Percentiles rank a stretch among this genome's conserved stretches.
Conservation (phyloP, 53 echinoderm and acorn worm species). For the Luidia sarsii region DNA sequence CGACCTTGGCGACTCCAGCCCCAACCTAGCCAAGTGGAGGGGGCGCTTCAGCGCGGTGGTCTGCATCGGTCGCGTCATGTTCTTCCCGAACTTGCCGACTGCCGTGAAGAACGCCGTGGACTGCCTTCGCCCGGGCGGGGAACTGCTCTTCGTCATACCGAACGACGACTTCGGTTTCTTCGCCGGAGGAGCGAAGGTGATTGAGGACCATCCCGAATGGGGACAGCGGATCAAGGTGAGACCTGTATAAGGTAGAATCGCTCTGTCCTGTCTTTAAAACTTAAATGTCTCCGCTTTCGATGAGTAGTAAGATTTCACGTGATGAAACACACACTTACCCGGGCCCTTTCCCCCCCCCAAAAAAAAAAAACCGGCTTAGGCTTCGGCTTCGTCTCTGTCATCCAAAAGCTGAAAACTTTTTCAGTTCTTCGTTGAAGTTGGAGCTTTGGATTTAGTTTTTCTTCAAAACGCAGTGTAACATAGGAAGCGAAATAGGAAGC, state of each 20-base stretch:
- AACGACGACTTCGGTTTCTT: slow-evolving; percentile 34
- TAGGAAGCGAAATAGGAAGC: too few relatives aligned
- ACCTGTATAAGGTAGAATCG: too few relatives aligned
- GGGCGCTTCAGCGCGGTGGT: slow-evolving; percentile 16
- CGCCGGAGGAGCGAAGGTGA: not conserved
- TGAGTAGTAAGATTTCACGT: slow-evolving; percentile 12
- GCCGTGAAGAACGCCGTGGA: slow-evolving; percentile 10
- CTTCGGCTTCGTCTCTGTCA: too few relatives aligned
- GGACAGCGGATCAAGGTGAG: slow-evolving; percentile 12
- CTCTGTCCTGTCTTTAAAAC: too few relatives aligned
- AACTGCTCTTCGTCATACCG: slow-evolving; percentile 10
- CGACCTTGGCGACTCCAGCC: slow-evolving; percentile 7
- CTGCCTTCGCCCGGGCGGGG: slow-evolving; percentile 11
- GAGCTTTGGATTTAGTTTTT: too few relatives aligned
- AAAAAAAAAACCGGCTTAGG: too few relatives aligned
- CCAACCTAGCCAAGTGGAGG: slow-evolving; percentile 11
- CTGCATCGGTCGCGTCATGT: slow-evolving; percentile 4
- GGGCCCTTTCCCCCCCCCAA: too few relatives aligned
- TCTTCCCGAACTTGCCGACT: slow-evolving; percentile 3
- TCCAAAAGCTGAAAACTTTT: too few relatives aligned
- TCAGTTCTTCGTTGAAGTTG: too few relatives aligned
- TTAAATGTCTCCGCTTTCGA: not conserved
- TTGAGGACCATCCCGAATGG: slow-evolving; percentile 14
- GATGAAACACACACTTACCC: too few relatives aligned
- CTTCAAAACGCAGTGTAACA: too few relatives aligned